phyloP scores from a whole-genome alignment of 2,797 vertebrate genomes.

The Anguilla pacifica region DNA sequence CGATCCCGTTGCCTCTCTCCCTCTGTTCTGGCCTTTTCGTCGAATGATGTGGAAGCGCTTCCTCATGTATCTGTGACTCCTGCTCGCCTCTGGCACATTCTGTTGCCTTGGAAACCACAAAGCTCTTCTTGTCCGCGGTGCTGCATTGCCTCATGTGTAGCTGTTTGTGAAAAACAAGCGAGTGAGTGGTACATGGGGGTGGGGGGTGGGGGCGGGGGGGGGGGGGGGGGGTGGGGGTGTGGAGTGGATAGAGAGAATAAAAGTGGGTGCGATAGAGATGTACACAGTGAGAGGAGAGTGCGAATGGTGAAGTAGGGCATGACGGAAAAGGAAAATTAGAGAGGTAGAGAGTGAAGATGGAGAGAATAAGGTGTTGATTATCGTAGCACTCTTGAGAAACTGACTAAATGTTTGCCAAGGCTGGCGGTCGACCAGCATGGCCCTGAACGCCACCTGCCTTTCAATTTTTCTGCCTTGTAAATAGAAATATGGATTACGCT shows the following conservation, averaged over 20 bases:
- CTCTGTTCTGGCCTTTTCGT: background rate
- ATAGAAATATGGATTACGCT: slow-evolving; percentile 23
- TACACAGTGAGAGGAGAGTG: background rate
- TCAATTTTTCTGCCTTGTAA: slow-evolving; percentile 5
- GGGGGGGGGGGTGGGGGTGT: slow-evolving; percentile 12
- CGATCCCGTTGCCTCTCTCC: background rate
- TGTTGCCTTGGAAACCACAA: slow-evolving; percentile 64
- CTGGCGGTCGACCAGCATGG: slow-evolving; percentile 1
- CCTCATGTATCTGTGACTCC: slow-evolving; percentile 43
- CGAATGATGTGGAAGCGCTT: background rate
- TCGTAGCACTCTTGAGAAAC: slow-evolving; percentile 2
- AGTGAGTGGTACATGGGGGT: slow-evolving; percentile 28
- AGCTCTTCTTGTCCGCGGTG: slow-evolving; percentile 50
- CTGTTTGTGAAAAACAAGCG: slow-evolving; percentile 31
- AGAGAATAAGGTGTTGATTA: slow-evolving; percentile 24
- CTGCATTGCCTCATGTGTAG: slow-evolving; percentile 40
- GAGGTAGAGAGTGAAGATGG: background rate
- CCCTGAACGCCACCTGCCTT: slow-evolving; percentile 9
- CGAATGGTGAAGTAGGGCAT: slow-evolving; percentile 4
- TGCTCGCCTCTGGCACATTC: slow-evolving; percentile 58
- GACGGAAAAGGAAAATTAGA: slow-evolving; percentile 25
- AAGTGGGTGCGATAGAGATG: background rate
- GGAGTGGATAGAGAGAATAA: background rate
- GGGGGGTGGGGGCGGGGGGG: no score
- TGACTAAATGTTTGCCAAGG: slow-evolving; percentile 26